Evolutionary conservation across 1,140 invertebrate species (phyloP).

Genomic region (Penaeus chinensis): DNA sequence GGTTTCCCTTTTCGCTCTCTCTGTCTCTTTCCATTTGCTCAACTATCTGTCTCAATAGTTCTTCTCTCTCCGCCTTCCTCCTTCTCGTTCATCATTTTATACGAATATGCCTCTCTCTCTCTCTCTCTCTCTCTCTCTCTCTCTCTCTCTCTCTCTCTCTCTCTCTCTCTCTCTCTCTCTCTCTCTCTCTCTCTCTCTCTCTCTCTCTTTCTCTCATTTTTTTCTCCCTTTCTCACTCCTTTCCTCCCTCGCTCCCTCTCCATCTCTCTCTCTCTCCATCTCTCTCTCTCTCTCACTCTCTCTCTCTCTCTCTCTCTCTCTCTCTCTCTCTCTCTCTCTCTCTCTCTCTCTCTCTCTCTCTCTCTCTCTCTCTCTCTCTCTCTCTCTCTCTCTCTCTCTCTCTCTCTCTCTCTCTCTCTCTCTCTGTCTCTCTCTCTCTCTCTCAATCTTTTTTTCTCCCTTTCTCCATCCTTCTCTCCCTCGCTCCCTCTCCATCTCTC

Average conservation of each 20-base stretch:
- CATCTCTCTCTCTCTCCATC: no score
- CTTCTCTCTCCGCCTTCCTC: neutral
- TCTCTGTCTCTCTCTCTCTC: neutral
- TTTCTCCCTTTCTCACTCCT: conserved; percentile 16
- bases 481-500: neutral
- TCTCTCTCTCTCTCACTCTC: no score
- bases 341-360: neutral
- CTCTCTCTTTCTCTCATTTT: neutral
- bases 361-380: neutral
- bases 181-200: neutral
- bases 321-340: neutral
- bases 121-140: no score
- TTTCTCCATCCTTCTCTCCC: neutral
- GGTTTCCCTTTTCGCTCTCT: neutral
- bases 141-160: conserved; percentile 13
- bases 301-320: conserved; percentile 15
- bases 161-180: conserved; percentile 24
- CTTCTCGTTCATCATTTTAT: neutral
- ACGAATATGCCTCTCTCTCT: no score
- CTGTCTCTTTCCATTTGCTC: neutral
- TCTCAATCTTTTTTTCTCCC: conserved; percentile 7
- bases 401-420: neutral
- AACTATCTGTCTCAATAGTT: no score
- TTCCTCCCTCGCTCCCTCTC: neutral
- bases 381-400: conserved; percentile 28